A percentile compares a stretch with the other conserved stretches of the same genome.
These are phyloP conservation scores for Oryzaephilus surinamensis DNA, from an alignment of 1,140 invertebrate species.

Conservation along the genomic window DNA sequence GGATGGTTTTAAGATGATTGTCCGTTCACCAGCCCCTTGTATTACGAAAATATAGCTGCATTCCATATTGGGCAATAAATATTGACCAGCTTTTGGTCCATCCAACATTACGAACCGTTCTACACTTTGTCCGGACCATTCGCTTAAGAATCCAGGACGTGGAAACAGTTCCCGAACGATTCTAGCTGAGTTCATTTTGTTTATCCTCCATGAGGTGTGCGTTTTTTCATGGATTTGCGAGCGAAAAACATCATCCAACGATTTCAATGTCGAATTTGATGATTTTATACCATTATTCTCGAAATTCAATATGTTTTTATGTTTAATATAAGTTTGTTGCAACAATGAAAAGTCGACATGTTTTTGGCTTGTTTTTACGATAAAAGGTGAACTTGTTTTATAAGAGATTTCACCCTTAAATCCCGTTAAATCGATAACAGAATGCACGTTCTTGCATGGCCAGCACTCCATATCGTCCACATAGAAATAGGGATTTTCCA, in stretches of 20 bases:
- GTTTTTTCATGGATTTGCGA: no score
- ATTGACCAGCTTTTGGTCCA: conserved; percentile 45
- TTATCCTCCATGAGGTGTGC: conserved; percentile 56
- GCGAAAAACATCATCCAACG: no score
- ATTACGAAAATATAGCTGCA: conserved; percentile 63
- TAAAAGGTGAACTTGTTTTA: conserved; percentile 27
- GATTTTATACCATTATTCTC: neutral
- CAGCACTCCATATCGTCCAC: conserved; percentile 63
- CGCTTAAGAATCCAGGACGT: conserved; percentile 46
- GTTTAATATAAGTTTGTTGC: conserved; percentile 9
- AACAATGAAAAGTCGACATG: conserved; percentile 27
- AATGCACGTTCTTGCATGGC: conserved; percentile 56
- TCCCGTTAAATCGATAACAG: conserved; percentile 38
- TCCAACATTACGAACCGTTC: conserved; percentile 64
- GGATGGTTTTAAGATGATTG: conserved; percentile 53
- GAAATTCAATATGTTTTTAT: neutral
- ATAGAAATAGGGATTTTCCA: conserved; percentile 65
- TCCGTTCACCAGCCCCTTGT: conserved; percentile 52
- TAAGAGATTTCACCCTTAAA: conserved; percentile 25
- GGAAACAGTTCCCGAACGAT: conserved; percentile 54
- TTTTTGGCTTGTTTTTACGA: conserved; percentile 25
- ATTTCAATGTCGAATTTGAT: no score
- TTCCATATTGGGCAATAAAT: conserved; percentile 59
- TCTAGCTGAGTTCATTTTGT: conserved; percentile 53
- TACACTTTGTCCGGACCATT: conserved; percentile 53